Conservation (phyloP, 1,140 invertebrate genomes). For the Pomacea maculata region DNA sequence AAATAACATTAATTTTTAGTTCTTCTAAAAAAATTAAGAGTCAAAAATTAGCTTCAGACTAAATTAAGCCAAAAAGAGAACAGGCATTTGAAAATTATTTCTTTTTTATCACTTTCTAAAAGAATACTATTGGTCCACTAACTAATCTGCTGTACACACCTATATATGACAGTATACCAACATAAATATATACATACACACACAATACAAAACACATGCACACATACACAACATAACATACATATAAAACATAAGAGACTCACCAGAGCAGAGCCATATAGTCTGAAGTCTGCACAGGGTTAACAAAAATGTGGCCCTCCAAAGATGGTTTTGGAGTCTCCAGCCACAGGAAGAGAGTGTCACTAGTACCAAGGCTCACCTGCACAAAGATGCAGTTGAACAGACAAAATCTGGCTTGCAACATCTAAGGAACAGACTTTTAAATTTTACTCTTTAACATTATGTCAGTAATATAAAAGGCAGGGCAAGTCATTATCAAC, state of each 20-base stretch:
- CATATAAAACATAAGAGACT: constrained; percentile 21
- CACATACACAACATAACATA: neutral
- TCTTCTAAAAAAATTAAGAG: no score
- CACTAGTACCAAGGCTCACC: constrained; percentile 88
- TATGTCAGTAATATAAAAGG: neutral
- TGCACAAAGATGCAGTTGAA: constrained; percentile 23
- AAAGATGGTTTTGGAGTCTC: constrained; percentile 71
- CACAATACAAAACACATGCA: neutral
- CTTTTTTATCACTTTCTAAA: no score
- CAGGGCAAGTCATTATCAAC: neutral
- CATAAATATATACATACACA: neutral
- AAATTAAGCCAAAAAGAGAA: no score
- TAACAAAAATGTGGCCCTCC: constrained; percentile 87
- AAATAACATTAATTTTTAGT: no score
- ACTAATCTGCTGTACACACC: no score
- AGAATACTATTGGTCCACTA: no score
- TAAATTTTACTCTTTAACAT: neutral
- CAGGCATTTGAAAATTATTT: no score
- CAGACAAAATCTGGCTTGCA: neutral
- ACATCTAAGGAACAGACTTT: neutral
- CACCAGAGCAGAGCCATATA: constrained; percentile 93
- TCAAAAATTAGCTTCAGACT: no score
- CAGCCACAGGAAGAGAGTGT: constrained; percentile 87
- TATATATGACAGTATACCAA: neutral
- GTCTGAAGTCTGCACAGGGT: constrained; percentile 78